Base-by-base conservation (phyloP, 2,113 vertebrate species). In the Gymnocephalus cernua region DNA sequence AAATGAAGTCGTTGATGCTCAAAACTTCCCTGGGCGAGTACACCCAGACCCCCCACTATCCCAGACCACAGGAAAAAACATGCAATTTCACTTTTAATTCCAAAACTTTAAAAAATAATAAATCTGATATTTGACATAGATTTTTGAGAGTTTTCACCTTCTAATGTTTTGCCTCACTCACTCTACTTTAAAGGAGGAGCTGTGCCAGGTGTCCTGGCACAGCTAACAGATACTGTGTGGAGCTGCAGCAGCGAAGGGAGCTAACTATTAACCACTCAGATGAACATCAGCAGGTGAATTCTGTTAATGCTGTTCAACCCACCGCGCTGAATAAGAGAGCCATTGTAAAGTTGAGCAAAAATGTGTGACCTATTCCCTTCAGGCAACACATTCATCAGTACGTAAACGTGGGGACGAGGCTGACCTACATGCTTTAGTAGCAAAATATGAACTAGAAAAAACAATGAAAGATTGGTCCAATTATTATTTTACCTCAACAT, bases 321-420 rank as follows among this genome's bases (percentile, higher is more conserved):
- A 10, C 56, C 25, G 35, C 16, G 14, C 8, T 23, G 45, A 77
- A 63, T 38, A 71, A 81, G 15, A 78, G 54, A 47, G 50, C 19
- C 58, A 15, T n/a, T 74, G 56, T 73, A 67, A 82, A 3, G 35
- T 0, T 2, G 57, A 57, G 56, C n/a, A 23, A 89, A 41, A 89
- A 76, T 79, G 53, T 84, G 77, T 79, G 79, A 89, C 79, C 83
- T 53, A 54, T 88, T 71, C 57, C 91, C 90, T 86, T 82, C 83
- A 90, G 85, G 83, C 88, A 84, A 13, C 68, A 73, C 64, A 23
- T 50, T 56, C 16, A 15, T 50, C 59, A 62, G 77, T 82, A 70
- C 45, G 19, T 65, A 81, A 86, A 83, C 10, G 2, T 61, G 3
- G 23, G 58, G 66, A 75, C 44, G 8, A 41, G 14, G 48, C 51